Percentiles rank a stretch among this genome's conserved stretches.
Evolutionary conservation across 2,797 vertebrate genomes (phyloP).

Genomic region (Caiman crocodilus): DNA sequence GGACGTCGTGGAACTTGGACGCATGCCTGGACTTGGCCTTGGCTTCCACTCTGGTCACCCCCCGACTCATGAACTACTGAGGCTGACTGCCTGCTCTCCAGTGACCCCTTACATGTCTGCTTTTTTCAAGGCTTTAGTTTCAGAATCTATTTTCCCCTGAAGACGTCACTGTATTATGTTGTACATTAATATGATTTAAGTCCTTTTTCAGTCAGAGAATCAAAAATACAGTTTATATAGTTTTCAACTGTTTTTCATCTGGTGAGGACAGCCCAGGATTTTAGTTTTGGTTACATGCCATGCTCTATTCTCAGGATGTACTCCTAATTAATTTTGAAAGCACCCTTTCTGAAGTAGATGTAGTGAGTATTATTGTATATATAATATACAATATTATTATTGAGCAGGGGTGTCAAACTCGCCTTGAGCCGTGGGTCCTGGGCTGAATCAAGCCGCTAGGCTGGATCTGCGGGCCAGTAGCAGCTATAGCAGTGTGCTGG

Average conservation of each 20-base stretch:
- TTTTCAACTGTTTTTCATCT: constrained; percentile 18
- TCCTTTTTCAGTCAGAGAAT: neutral
- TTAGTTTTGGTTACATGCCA: neutral
- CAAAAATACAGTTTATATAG: neutral
- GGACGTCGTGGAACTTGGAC: no score
- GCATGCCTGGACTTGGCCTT: no score
- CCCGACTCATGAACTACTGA: no score
- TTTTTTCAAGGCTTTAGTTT: neutral
- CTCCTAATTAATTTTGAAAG: neutral
- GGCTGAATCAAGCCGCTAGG: no score
- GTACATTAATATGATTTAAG: neutral
- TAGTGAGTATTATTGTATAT: neutral
- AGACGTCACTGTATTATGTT: neutral
- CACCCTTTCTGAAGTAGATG: neutral
- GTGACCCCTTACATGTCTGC: neutral
- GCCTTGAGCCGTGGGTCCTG: no score
- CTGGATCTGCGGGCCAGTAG: no score
- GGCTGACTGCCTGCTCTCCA: no score
- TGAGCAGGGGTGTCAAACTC: neutral
- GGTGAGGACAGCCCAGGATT: neutral
- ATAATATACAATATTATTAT: neutral
- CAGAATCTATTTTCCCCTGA: neutral
- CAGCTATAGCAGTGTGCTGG: no score
- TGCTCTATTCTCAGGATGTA: neutral
- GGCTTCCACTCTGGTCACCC: no score